phyloP scores from a whole-genome alignment of 2,797 vertebrate species.

The Microcaecilia unicolor region DNA sequence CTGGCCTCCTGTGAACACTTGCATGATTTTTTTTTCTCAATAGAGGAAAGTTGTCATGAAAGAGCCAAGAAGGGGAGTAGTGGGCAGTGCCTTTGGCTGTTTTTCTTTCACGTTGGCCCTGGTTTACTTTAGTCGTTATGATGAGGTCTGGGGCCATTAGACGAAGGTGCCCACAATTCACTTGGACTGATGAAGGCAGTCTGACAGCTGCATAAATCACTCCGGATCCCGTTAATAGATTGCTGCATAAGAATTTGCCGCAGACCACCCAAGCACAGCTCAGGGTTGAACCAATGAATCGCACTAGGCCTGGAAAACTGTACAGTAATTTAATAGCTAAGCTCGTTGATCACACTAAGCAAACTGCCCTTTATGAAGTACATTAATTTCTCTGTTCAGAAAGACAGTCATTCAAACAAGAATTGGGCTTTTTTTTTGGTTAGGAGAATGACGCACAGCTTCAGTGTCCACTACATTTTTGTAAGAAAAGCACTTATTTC shows the following conservation, averaged over 20 bases:
- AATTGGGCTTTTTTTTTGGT: background rate
- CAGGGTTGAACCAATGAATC: conserved; percentile 56
- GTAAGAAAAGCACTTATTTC: background rate
- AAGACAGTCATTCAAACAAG: background rate
- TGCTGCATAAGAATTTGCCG: conserved; percentile 65
- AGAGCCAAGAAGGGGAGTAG: conserved; percentile 60
- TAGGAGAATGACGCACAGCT: conserved; percentile 11
- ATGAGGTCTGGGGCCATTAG: conserved; percentile 52
- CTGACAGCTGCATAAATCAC: conserved; percentile 96
- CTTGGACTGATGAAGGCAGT: conserved; percentile 79
- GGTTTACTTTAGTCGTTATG: conserved; percentile 66
- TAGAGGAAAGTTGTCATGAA: conserved; percentile 60
- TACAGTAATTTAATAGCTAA: conserved; percentile 74
- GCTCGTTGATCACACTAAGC: conserved; percentile 55
- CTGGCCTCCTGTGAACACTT: conserved; percentile 45
- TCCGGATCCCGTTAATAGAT: conserved; percentile 77
- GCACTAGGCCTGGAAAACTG: conserved; percentile 60
- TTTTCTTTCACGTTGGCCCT: conserved; percentile 60
- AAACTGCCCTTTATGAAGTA: conserved; percentile 2
- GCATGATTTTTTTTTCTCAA: conserved; percentile 53
- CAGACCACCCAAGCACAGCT: conserved; percentile 83
- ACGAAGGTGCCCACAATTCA: conserved; percentile 77
- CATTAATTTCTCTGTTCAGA: conserved; percentile 11
- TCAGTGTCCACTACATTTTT: background rate
- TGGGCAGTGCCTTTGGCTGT: conserved; percentile 68